Base-by-base conservation (phyloP, 92 coral and sea anemone genomes). In the Pocillopora grandis region DNA sequence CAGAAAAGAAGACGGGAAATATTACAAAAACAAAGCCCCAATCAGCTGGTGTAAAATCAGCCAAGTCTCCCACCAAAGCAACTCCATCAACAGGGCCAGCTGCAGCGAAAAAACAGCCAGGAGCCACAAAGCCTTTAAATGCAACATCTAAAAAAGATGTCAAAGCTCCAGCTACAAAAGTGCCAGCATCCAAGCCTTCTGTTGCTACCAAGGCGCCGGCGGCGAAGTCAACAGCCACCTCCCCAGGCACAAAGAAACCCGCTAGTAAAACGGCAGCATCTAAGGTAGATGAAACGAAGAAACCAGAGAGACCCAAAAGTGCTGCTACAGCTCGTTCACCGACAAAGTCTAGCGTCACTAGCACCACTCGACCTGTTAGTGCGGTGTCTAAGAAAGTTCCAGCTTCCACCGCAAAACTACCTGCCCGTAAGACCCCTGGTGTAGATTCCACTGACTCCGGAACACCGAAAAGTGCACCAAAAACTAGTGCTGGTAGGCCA, bases 1-100 rank as follows among this genome's bases (percentile, higher is more conserved):
- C 74, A 42, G 63, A 68, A 19, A 87, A 81, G 56, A 21, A 52
- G 33, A 18, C 62, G 49, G 73, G 35, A 15, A 71, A 62, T 71
- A 62, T 75, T 58, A 12, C 90, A n/a, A 81, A 62, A 66, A 49
- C 85, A 62, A 84, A 90, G 64, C 67, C 85, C 61, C 59, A 72
- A 2, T 64, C 77, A 58, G 78, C 85, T 12, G 63, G 48, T 42
- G 17, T 74, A 65, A 83, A 17, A 71, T 42, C 52, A 7, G 56
- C 79, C 2, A 70, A 71, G 62, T 65, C 89, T 57, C 78, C 85
- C 4, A 58, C 86, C 59, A 82, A 78, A 71, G 62, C 62, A 56
- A 73, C 75, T 55, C 17, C 88, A 76, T 77, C 90, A 77, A 77
- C 84, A 37, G 79, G 77, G 57, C 84, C 87, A 11, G 23, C 78